Evolutionary conservation across 2,113 vertebrate genomes (phyloP).

Genomic region (Dicrurus megarhynchus): DNA sequence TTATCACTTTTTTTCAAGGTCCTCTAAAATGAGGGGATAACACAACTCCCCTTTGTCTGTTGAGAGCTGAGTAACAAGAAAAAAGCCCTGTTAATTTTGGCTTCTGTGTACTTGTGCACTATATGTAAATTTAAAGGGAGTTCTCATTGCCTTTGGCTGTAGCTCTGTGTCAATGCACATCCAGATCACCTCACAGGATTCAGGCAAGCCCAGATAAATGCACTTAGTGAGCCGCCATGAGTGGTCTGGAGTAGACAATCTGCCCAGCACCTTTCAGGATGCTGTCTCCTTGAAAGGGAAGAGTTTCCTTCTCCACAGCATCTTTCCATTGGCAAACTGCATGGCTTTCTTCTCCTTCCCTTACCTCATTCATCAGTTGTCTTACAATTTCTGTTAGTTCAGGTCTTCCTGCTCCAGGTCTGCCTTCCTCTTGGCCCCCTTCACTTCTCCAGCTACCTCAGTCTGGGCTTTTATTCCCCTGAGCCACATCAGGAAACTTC

Average conservation of each 20-base stretch:
- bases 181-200: not conserved
- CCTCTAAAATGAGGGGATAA: not conserved
- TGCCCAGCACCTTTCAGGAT: not conserved
- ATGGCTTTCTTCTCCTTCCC: not conserved
- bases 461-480: not conserved
- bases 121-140: not conserved
- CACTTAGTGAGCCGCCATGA: not conserved
- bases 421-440: not conserved
- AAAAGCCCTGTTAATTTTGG: not conserved
- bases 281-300: not conserved
- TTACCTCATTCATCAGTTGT: not conserved
- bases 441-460: not conserved
- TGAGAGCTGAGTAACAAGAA: not conserved
- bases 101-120: not conserved
- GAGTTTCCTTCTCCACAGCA: not conserved
- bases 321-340: not conserved
- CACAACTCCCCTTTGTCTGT: not conserved
- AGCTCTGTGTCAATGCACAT: not conserved
- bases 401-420: not conserved
- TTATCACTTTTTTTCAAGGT: not conserved
- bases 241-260: accelerated
- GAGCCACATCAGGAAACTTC: not conserved
- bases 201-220: not conserved
- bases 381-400: not conserved
- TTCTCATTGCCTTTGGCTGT: not conserved